Conservation (phyloP, 2,888 invertebrate species). For the Falcaria lacertinaria region DNA sequence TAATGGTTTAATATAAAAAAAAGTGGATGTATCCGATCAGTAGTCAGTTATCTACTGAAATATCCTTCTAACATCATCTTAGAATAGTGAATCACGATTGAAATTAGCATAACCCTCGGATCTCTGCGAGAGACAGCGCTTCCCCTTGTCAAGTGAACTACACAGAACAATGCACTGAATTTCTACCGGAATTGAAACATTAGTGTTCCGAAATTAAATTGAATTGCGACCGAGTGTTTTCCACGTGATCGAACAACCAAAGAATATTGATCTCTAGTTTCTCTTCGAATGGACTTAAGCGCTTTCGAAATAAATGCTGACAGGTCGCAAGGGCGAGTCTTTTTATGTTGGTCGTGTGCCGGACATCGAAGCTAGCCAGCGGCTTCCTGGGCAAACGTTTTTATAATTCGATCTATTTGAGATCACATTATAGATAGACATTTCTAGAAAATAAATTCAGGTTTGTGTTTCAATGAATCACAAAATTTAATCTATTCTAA, state of each 20-base stretch:
- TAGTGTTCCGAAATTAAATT: conserved; percentile 50
- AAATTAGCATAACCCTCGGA: too few species aligned
- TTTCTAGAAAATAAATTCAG: background rate
- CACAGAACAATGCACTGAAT: conserved; percentile 22
- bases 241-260: conserved; percentile 32
- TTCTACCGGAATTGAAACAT: conserved; percentile 29
- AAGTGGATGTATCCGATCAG: too few species aligned
- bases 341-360: conserved; percentile 17
- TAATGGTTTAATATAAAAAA: too few species aligned
- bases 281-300: conserved; percentile 28
- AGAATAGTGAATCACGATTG: too few species aligned
- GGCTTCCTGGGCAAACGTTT: background rate
- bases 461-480: background rate
- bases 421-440: background rate
- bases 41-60: too few species aligned
- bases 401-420: conserved; percentile 1
- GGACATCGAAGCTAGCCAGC: conserved; percentile 17
- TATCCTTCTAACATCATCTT: too few species aligned
- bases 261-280: conserved; percentile 28
- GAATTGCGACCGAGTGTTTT: conserved; percentile 36
- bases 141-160: background rate
- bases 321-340: conserved; percentile 18
- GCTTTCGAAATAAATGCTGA: background rate
- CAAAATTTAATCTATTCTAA: too few species aligned
- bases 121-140: too few species aligned